phyloP scores from a whole-genome alignment of 2,797 vertebrate genomes.

The Pipistrellus pipistrellus region DNA sequence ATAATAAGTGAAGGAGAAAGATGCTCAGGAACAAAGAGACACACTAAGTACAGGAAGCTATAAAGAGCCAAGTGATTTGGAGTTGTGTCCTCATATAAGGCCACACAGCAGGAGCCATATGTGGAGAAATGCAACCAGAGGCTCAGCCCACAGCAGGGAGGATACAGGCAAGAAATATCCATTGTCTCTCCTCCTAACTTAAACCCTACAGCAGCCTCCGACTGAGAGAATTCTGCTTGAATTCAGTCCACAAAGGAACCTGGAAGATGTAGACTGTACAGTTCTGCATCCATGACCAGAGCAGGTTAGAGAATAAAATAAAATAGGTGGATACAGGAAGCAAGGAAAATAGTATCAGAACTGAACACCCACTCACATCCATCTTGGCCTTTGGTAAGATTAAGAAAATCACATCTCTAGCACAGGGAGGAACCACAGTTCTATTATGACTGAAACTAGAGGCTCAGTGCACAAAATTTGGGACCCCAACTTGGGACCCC shows the following conservation, averaged over 20 bases:
- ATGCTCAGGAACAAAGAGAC: neutral
- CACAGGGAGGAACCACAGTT: neutral
- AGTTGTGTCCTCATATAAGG: too few relatives aligned
- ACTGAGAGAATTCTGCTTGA: neutral
- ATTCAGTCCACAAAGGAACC: neutral
- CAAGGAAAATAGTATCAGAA: neutral
- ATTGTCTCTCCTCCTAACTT: neutral
- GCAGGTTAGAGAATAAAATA: neutral
- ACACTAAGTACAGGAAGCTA: neutral
- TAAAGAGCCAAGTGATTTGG: neutral
- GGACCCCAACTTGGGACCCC: too few relatives aligned
- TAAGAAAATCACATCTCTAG: neutral
- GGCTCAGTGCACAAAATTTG: too few relatives aligned
- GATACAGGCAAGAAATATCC: neutral
- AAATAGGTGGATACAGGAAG: neutral
- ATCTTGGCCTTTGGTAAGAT: conserved; percentile 1
- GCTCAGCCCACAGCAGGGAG: neutral
- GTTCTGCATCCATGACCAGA: neutral
- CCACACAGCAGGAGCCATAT: too few relatives aligned
- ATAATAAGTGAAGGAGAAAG: neutral
- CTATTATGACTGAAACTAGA: neutral
- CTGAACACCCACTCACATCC: neutral
- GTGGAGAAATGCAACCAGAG: neutral
- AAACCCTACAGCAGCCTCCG: neutral
- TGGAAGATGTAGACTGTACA: too few relatives aligned